phyloP scores from a whole-genome alignment of 1,140 invertebrate genomes.

The Orius insidiosus region DNA sequence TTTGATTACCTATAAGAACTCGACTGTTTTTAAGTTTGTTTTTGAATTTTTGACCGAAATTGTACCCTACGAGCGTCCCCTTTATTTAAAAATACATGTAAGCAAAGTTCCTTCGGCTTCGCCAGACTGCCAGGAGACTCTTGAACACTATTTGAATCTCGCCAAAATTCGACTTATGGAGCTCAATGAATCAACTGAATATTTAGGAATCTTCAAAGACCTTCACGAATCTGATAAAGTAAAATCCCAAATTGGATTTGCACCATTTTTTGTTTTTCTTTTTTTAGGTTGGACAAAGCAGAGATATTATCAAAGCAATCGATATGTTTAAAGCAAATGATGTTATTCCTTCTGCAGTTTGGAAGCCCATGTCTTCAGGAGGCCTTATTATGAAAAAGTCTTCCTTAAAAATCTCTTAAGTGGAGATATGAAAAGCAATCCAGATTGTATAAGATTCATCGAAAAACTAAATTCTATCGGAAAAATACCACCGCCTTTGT shows the following conservation, averaged over 20 bases:
- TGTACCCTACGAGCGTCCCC: slow-evolving; percentile 15
- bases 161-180: slow-evolving; percentile 17
- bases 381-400: slow-evolving; percentile 18
- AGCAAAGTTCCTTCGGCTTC: slow-evolving; percentile 17
- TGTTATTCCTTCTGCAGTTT: slow-evolving; percentile 16
- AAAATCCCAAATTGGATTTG: background rate
- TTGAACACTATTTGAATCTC: slow-evolving; percentile 15
- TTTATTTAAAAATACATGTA: slow-evolving; percentile 18
- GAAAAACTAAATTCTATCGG: slow-evolving; percentile 15
- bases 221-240: slow-evolving; percentile 17
- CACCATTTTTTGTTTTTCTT: background rate
- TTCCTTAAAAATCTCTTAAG: slow-evolving; percentile 15
- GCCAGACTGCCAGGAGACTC: slow-evolving; percentile 3
- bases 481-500: slow-evolving; percentile 15
- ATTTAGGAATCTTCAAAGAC: slow-evolving; percentile 17
- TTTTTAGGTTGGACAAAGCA: slow-evolving; percentile 16
- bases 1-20: slow-evolving; percentile 3
- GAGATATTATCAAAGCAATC: slow-evolving; percentile 15
- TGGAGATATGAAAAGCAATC: slow-evolving; percentile 4
- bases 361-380: slow-evolving; percentile 18
- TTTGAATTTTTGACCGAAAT: slow-evolving; percentile 16
- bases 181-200: slow-evolving; percentile 17
- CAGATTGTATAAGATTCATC: slow-evolving; percentile 11
- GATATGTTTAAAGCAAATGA: slow-evolving; percentile 11
- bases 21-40: slow-evolving; percentile 11